Base-by-base conservation (phyloP, 2,888 invertebrate genomes). In the Rhagonycha fulva region DNA sequence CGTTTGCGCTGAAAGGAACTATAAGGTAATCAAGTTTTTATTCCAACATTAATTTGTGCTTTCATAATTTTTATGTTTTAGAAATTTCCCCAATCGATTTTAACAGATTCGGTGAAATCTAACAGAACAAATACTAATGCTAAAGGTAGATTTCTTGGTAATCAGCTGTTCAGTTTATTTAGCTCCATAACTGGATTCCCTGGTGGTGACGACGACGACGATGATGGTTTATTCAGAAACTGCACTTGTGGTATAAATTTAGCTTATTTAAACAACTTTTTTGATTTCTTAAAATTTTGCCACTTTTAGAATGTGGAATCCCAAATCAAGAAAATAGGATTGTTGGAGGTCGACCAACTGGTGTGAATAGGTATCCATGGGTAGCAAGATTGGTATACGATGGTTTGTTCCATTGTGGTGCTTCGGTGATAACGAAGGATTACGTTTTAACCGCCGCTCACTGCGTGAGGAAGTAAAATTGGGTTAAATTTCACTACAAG, bases 321-420 rank as follows among this genome's bases (percentile, higher is more conserved):
- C 90, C 94, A 1, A 96, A 95, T 89, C 95, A 95, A 89, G 95
- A 96, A 89, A 94, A 94, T 86, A 90, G 96, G 82, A 96, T 96
- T 80, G 95, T 96, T 73, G 96, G 96, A 70, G 96, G 96, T 12
- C 90, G 92, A 83, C 94, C 96, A 23, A 94, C 96, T 0, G 93
- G 94, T 71, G 90, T 94, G 32, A 95, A 96, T 88, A 92, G 94
- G 81, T 96, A 95, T 87, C 96, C 96, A 9, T 96, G 96, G 96
- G 92, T 96, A 87, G 96, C 95, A 3, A 90, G 96, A 66, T 90
- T 96, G 73, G 94, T 96, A 12, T 96, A 96, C 86, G 95, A 96
- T 84, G 95, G 96, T 0, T 94, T 94, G 87, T 96, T 96, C 88
- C 96, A 96, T 86, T 96, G 96, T 84, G 96, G 96, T 0, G 96